phyloP scores from a whole-genome alignment of 2,888 invertebrate genomes.

The Hypercompe scribonia region DNA sequence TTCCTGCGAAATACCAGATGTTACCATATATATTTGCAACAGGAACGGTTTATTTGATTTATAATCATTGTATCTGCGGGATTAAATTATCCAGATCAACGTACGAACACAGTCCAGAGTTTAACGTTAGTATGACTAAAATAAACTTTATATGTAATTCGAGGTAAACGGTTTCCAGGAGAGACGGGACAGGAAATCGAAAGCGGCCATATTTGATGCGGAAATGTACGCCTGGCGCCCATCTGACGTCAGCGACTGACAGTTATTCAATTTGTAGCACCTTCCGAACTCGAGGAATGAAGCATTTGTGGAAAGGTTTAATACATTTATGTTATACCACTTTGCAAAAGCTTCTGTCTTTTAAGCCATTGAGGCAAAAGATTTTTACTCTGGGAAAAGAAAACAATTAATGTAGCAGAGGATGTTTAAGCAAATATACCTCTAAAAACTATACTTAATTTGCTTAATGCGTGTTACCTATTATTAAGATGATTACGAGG shows the following conservation, averaged over 20 bases:
- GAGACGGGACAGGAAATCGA: constrained; percentile 82
- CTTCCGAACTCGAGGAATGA: constrained; percentile 39
- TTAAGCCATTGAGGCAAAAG: neutral
- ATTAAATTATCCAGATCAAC: constrained; percentile 38
- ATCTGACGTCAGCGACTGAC: constrained; percentile 35
- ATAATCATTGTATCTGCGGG: constrained; percentile 27
- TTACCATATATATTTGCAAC: constrained; percentile 38
- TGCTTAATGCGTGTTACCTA: neutral
- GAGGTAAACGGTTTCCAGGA: constrained; percentile 75
- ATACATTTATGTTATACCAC: constrained; percentile 34
- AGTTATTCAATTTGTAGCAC: constrained; percentile 55
- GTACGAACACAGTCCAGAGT: constrained; percentile 35
- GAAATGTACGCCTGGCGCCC: constrained; percentile 72
- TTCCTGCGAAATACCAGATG: constrained; percentile 35
- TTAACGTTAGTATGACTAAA: constrained; percentile 67
- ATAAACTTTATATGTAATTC: constrained; percentile 78
- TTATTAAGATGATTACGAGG: neutral
- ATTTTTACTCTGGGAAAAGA: constrained; percentile 7
- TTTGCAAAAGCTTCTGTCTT: neutral
- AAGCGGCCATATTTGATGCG: constrained; percentile 82
- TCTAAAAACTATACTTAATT: neutral
- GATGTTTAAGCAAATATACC: neutral
- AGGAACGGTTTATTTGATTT: constrained; percentile 27
- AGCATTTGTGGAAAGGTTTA: constrained; percentile 43
- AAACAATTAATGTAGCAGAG: neutral